Conservation (phyloP, 2,888 invertebrate genomes). For the Clepsis dumicolana region DNA sequence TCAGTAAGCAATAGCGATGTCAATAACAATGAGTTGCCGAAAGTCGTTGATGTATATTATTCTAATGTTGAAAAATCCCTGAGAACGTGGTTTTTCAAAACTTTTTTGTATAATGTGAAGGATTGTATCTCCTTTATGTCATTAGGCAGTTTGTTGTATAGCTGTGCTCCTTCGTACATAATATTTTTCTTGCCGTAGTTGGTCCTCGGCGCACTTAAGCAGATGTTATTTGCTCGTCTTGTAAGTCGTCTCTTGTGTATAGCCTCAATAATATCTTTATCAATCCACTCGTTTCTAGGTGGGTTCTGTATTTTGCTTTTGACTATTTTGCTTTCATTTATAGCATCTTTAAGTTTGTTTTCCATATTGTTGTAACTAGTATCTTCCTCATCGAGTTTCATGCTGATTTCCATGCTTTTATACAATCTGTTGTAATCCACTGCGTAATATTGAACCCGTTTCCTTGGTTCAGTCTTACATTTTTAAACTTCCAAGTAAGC, state of each 20-base stretch:
- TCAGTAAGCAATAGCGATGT: too few species aligned
- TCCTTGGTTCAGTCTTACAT: neutral
- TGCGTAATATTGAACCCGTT: constrained; percentile 6
- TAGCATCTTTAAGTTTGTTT: constrained; percentile 2
- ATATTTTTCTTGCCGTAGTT: neutral
- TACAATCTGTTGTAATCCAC: neutral
- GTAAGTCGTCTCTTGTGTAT: constrained; percentile 19
- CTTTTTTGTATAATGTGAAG: too few species aligned
- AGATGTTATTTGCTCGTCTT: neutral
- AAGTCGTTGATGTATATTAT: too few species aligned
- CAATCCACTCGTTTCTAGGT: constrained; percentile 39
- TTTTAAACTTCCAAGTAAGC: constrained; percentile 4
- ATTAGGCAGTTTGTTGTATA: constrained; percentile 3
- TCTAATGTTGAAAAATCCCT: too few species aligned
- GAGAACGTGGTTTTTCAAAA: too few species aligned
- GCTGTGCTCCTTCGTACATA: neutral
- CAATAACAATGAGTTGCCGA: too few species aligned
- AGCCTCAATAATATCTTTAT: constrained; percentile 32
- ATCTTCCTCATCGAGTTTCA: too few species aligned
- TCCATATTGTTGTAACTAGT: neutral
- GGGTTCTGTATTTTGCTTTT: constrained; percentile 31
- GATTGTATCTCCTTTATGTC: neutral
- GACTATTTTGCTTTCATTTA: neutral
- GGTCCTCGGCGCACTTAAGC: neutral
- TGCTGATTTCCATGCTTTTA: neutral